These are phyloP conservation scores for Cossypha niveicapilla DNA, from an alignment of 2,797 vertebrate genomes.

Conservation along the genomic window DNA sequence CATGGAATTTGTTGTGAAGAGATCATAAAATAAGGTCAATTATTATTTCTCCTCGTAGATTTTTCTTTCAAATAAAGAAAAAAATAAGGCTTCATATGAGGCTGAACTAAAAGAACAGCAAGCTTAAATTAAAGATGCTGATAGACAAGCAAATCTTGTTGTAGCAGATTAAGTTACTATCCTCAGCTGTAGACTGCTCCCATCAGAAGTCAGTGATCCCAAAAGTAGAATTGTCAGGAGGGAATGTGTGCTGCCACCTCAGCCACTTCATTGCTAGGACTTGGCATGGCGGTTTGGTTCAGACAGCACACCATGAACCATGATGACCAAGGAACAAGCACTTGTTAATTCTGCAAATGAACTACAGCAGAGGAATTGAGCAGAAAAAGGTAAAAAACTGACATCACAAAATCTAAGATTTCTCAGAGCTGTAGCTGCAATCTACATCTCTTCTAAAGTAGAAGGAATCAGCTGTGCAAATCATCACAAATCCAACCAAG, in stretches of 20 bases:
- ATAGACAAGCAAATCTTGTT: slow-evolving; percentile 48
- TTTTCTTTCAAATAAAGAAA: not conserved
- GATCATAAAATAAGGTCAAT: not conserved
- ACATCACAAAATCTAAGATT: not conserved
- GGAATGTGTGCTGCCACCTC: not conserved
- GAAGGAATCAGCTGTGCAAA: not conserved
- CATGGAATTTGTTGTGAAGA: not conserved
- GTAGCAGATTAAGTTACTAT: slow-evolving; percentile 58
- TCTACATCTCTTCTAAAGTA: not conserved
- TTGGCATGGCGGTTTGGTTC: not conserved
- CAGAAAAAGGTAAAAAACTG: not conserved
- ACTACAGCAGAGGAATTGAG: not conserved
- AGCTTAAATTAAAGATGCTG: slow-evolving; percentile 17
- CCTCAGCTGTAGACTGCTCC: not conserved
- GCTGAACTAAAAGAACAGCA: not conserved
- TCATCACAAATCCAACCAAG: not conserved
- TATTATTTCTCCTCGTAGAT: not conserved
- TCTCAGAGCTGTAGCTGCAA: not conserved
- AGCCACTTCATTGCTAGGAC: not conserved
- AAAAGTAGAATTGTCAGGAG: not conserved
- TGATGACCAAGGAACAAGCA: fast-evolving
- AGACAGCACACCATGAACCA: not conserved
- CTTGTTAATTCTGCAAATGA: not conserved
- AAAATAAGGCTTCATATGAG: not conserved
- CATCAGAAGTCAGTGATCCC: slow-evolving; percentile 8